Evolutionary conservation across 2,888 invertebrate genomes (phyloP).

Genomic region (Melieria crassipennis): DNA sequence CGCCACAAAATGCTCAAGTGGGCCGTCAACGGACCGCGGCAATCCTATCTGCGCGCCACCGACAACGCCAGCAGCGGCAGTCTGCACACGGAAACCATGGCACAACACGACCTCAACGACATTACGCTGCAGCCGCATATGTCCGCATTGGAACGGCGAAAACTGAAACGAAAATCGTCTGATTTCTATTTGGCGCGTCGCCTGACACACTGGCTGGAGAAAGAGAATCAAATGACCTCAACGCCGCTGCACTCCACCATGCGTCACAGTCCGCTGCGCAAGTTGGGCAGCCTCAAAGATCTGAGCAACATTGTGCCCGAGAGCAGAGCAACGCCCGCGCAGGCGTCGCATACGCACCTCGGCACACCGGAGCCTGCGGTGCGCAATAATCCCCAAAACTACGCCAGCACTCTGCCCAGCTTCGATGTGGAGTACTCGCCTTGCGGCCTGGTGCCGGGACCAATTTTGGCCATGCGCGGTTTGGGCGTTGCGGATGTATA

Average conservation of each 20-base stretch:
- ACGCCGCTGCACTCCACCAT: conserved; percentile 52
- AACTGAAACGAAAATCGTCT: conserved; percentile 50
- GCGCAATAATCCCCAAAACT: conserved; percentile 41
- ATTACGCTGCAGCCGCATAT: conserved; percentile 30
- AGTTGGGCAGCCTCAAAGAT: conserved; percentile 52
- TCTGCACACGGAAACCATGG: not conserved
- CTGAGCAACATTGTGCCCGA: conserved; percentile 56
- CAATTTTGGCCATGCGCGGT: conserved; percentile 61
- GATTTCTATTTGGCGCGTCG: conserved; percentile 41
- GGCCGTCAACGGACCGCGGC: conserved; percentile 61
- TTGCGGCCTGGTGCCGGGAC: conserved; percentile 58
- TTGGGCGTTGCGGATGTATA: conserved; percentile 63
- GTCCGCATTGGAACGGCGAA: conserved; percentile 36
- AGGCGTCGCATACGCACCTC: not conserved
- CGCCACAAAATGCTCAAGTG: conserved; percentile 60
- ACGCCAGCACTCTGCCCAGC: conserved; percentile 60
- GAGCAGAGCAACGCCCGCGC: conserved; percentile 3
- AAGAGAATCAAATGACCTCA: conserved; percentile 61
- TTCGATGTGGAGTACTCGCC: conserved; percentile 65
- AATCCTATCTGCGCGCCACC: conserved; percentile 51
- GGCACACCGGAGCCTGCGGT: conserved; percentile 5
- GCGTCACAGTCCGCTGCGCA: conserved; percentile 34
- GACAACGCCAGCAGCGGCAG: conserved; percentile 15
- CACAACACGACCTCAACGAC: not conserved
- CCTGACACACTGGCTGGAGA: conserved; percentile 44